Evolutionary conservation across 2,113 vertebrate genomes (phyloP), one percentile per base, ranked within the genome.

Genomic region (Petaurus breviceps): DNA sequence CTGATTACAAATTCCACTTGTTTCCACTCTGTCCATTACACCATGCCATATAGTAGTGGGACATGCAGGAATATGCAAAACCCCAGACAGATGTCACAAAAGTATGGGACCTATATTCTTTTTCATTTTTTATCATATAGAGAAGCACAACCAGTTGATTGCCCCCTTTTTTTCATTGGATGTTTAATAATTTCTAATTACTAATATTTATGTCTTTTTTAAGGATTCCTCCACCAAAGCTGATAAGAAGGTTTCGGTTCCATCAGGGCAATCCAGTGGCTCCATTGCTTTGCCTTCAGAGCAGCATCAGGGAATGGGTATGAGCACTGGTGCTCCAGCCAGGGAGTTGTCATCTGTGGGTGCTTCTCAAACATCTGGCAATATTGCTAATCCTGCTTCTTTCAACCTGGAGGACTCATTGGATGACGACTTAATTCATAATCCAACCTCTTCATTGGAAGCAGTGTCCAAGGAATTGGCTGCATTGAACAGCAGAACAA

Each of bases 391-490:
- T 77, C 90, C 98, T 89, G 89, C 96, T 51, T 3, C 98, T 54
- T 97, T 98, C 97, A 90, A 25, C 94, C 95, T 98, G 96, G 99
- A 99, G 8, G 98, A 99, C 90, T 99, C 98, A 0, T 90, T 99
- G 91, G 98, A 99, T 1, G 99, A 98, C 55, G 98, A 98, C 90
- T 92, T 99, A 37, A 96, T 98, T 95, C 97, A 94, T 90, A 98
- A 98, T 90, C 98, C 98, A 25, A 97, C 98, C 16, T 97, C 99
- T 2, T 98, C 99, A 0, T 97, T 99, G 0, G 98, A 98, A 92
- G 97, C 98, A 0, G 98, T 98, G 77, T 98, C 98, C 6, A 99
- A 99, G 98, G 99, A 99, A 25, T 96, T 98, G 95, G 97, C 98
- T 54, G 98, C 95, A 25, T 92, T 99, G 43, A 99, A 98, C 93